A percentile compares a stretch with the other conserved stretches of the same genome.
These are phyloP conservation scores for Amphimedon queenslandica DNA, from an alignment of 37 sponge, comb jelly and placozoan species.

Conservation along the genomic window DNA sequence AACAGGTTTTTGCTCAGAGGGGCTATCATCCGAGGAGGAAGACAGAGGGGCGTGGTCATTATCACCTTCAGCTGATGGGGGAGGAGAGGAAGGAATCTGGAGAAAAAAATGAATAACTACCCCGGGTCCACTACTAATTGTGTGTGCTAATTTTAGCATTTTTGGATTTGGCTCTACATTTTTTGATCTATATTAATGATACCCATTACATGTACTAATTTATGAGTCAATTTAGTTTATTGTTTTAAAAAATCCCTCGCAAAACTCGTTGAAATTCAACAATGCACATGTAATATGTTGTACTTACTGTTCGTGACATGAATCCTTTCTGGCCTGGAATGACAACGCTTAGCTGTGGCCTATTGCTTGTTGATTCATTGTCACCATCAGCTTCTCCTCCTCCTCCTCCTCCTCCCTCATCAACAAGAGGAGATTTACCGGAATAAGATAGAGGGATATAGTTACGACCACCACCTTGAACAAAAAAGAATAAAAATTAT, in stretches of 20 bases:
- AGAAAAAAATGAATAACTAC: background rate
- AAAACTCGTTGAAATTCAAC: no score
- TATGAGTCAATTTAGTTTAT: no score
- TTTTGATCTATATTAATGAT: no score
- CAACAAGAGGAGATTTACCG: slow-evolving; percentile 1
- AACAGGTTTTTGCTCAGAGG: no score
- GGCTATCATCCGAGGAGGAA: background rate
- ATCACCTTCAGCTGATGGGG: slow-evolving; percentile 1
- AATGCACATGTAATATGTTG: background rate
- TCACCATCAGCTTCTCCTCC: slow-evolving; percentile 14
- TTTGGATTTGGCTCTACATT: no score
- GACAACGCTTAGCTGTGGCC: slow-evolving; percentile 64
- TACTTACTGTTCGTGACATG: slow-evolving; percentile 45
- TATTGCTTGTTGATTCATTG: slow-evolving; percentile 10
- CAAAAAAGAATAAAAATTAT: background rate
- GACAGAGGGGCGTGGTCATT: background rate
- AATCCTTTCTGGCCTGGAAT: slow-evolving; percentile 75
- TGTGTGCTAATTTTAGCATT: no score
- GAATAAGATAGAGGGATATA: slow-evolving; percentile 47
- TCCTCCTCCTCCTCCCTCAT: slow-evolving; percentile 1
- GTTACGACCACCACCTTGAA: slow-evolving; percentile 44
- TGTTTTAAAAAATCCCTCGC: no score
- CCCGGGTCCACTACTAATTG: no score
- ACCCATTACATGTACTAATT: no score
- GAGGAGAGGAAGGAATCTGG: slow-evolving; percentile 24